Conservation (phyloP, 2,888 invertebrate species). For the Pterostichus niger region DNA sequence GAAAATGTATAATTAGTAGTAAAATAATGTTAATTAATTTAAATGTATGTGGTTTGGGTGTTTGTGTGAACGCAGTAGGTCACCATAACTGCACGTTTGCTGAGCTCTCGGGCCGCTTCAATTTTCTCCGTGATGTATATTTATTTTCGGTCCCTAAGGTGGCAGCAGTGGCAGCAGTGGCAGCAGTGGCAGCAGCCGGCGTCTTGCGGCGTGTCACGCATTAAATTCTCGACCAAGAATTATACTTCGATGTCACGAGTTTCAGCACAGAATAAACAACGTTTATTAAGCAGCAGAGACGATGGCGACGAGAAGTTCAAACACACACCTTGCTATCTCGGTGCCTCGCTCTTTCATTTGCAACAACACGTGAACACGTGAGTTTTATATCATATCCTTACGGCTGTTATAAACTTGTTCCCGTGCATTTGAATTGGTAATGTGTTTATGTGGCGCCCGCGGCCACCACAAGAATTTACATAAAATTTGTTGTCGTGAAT, state of each 20-base stretch:
- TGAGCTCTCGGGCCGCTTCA: conserved; percentile 38
- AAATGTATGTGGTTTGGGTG: background rate
- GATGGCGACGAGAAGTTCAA: background rate
- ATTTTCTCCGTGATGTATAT: conserved; percentile 59
- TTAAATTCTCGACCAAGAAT: conserved; percentile 57
- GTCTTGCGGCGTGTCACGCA: conserved; percentile 44
- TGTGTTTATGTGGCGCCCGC: conserved; percentile 56
- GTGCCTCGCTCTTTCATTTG: background rate
- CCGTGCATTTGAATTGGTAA: conserved; percentile 65
- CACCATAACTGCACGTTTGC: conserved; percentile 58
- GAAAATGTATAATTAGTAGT: too few relatives aligned
- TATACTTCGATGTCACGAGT: conserved; percentile 49
- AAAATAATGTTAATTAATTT: too few relatives aligned
- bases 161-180: conserved; percentile 19
- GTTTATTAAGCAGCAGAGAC: conserved; percentile 12
- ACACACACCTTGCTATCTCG: background rate
- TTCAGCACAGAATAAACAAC: conserved; percentile 48
- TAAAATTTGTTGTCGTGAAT: conserved; percentile 59
- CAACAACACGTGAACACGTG: too few relatives aligned
- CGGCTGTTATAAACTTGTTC: conserved; percentile 60
- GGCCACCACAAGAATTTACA: conserved; percentile 50
- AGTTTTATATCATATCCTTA: conserved; percentile 7
- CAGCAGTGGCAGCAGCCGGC: conserved; percentile 8
- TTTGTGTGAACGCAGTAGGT: conserved; percentile 18
- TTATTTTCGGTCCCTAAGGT: conserved; percentile 59